Evolutionary conservation across 2,888 invertebrate genomes (phyloP).

Genomic region (Heliconius cydno): DNA sequence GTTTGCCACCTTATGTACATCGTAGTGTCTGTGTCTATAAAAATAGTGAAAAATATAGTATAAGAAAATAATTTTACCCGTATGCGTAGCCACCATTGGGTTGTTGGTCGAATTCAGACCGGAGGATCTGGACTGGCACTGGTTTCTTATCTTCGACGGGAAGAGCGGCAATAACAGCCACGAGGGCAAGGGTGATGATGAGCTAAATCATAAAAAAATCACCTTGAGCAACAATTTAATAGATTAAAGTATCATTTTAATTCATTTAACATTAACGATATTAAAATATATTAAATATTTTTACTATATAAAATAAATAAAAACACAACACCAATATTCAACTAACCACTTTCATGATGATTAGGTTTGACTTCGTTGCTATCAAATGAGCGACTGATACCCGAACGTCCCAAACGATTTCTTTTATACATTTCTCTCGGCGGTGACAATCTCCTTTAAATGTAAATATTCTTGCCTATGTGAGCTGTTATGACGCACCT

Average conservation of each 20-base stretch:
- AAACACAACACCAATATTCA: too few species aligned
- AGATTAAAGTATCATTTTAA: not conserved
- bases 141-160: conserved; percentile 50
- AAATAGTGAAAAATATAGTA: not conserved
- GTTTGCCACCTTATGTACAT: not conserved
- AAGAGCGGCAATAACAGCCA: conserved; percentile 63
- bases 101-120: conserved; percentile 55
- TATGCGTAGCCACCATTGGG: conserved; percentile 64
- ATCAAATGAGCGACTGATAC: too few species aligned
- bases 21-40: not conserved
- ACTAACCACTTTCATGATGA: too few species aligned
- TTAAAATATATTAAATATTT: not conserved
- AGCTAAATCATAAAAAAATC: conserved; percentile 49
- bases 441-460: conserved; percentile 60
- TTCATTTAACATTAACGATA: conserved; percentile 3
- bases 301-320: not conserved
- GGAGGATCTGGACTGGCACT: conserved; percentile 54
- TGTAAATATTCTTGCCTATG: not conserved
- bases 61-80: conserved; percentile 54
- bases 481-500: not conserved
- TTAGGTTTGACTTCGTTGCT: too few species aligned
- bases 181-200: conserved; percentile 65
- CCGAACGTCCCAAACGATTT: conserved; percentile 51
- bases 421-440: conserved; percentile 75
- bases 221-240: not conserved